These are phyloP conservation scores for Trinectes maculatus DNA, from an alignment of 2,113 vertebrate species.

Conservation along the genomic window DNA sequence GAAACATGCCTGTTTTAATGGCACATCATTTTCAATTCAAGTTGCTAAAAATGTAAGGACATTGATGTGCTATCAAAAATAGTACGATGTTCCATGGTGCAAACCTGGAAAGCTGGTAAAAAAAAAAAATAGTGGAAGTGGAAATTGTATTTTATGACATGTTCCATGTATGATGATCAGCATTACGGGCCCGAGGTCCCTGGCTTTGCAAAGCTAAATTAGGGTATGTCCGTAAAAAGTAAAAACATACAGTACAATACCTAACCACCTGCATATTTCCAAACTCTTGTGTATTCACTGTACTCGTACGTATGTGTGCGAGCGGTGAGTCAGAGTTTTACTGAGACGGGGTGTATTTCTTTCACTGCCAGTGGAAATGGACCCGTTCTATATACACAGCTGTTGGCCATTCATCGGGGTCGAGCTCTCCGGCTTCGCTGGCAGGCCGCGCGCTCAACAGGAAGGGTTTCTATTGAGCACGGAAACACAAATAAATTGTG, in stretches of 20 bases:
- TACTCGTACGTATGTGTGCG: constrained; percentile 17
- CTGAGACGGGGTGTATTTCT: constrained; percentile 28
- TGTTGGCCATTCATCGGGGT: constrained; percentile 66
- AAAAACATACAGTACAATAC: background rate
- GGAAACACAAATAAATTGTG: constrained; percentile 77
- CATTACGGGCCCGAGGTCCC: constrained; percentile 21
- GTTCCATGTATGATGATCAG: constrained; percentile 43
- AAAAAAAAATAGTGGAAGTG: constrained; percentile 49
- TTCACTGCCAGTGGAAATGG: constrained; percentile 51
- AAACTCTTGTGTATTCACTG: background rate
- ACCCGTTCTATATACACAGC: constrained; percentile 76
- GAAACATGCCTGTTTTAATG: constrained; percentile 9
- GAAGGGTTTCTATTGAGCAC: constrained; percentile 62
- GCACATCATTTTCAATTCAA: constrained; percentile 16
- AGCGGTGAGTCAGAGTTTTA: constrained; percentile 50
- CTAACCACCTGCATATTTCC: background rate
- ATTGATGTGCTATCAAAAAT: constrained; percentile 22
- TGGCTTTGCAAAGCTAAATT: constrained; percentile 45
- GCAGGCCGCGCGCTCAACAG: constrained; percentile 46
- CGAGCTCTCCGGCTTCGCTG: constrained; percentile 47
- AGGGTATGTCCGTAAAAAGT: background rate
- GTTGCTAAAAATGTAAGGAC: constrained; percentile 13
- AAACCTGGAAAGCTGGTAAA: constrained; percentile 23
- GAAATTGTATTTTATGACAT: constrained; percentile 51
- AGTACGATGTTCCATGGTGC: constrained; percentile 5